A percentile compares a stretch with the other conserved stretches of the same genome.
These are phyloP conservation scores for Tetragnatha versicolor DNA, from an alignment of 1,140 invertebrate genomes.

Conservation along the genomic window DNA sequence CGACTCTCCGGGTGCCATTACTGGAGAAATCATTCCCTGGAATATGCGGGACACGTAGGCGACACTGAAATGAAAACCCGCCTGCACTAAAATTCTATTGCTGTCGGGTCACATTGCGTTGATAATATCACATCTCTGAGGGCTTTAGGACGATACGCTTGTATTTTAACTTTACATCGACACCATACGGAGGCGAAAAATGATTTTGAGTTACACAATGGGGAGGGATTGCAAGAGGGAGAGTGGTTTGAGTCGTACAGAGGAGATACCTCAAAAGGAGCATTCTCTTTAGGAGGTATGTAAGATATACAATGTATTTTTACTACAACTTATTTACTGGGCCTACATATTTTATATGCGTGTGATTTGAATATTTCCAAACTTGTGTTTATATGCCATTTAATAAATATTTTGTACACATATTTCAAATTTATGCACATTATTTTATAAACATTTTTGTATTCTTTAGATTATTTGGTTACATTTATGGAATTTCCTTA, in stretches of 20 bases:
- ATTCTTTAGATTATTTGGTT: too few species aligned
- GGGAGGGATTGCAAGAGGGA: background rate
- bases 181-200: slow-evolving; percentile 5
- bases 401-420: too few species aligned
- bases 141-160: background rate
- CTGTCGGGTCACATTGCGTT: slow-evolving; percentile 15
- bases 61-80: slow-evolving; percentile 16
- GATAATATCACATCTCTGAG: slow-evolving; percentile 13
- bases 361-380: too few species aligned
- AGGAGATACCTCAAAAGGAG: too few species aligned
- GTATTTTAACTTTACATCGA: slow-evolving; percentile 26
- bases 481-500: too few species aligned
- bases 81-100: slow-evolving; percentile 14
- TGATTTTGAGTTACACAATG: slow-evolving; percentile 12
- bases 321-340: too few species aligned
- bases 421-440: too few species aligned
- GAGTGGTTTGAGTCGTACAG: background rate
- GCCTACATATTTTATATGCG: too few species aligned
- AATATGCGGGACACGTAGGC: slow-evolving; percentile 16
- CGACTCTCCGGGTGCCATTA: background rate
- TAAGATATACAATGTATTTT: too few species aligned
- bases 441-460: too few species aligned
- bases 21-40: background rate
- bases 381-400: too few species aligned
- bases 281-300: too few species aligned